Evolutionary conservation across 2,797 vertebrate genomes (phyloP).

Genomic region (Hybognathus amarus): DNA sequence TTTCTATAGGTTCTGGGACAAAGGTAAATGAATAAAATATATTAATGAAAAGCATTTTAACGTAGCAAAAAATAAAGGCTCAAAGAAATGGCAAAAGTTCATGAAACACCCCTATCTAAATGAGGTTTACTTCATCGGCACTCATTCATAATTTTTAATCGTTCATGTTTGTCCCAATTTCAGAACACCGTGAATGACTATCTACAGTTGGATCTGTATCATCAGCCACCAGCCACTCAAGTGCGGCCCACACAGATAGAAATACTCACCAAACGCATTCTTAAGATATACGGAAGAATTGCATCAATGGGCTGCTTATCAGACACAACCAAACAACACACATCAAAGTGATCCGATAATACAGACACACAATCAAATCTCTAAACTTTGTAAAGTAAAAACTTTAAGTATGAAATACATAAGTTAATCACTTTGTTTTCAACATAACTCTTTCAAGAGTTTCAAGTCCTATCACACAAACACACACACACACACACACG

Average conservation of each 20-base stretch:
- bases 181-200: neutral
- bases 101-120: neutral
- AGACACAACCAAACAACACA: constrained; percentile 29
- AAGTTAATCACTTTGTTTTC: constrained; percentile 2
- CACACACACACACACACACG: neutral
- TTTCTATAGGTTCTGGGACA: neutral
- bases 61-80: neutral
- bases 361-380: neutral
- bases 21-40: neutral
- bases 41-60: neutral
- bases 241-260: constrained; percentile 43
- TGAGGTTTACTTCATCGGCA: neutral
- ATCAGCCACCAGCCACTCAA: neutral
- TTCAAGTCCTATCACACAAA: neutral
- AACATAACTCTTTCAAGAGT: neutral
- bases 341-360: constrained; percentile 24
- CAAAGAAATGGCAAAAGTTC: neutral
- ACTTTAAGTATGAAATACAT: neutral
- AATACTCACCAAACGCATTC: constrained; percentile 34
- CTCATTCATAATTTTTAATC: neutral
- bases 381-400: neutral
- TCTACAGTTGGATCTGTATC: constrained; percentile 36
- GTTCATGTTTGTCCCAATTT: neutral
- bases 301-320: constrained; percentile 37
- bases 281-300: constrained; percentile 17